A percentile compares a stretch with the other conserved stretches of the same genome.
phyloP scores from a whole-genome alignment of 2,113 vertebrate species.

The Polyodon spathula region DNA sequence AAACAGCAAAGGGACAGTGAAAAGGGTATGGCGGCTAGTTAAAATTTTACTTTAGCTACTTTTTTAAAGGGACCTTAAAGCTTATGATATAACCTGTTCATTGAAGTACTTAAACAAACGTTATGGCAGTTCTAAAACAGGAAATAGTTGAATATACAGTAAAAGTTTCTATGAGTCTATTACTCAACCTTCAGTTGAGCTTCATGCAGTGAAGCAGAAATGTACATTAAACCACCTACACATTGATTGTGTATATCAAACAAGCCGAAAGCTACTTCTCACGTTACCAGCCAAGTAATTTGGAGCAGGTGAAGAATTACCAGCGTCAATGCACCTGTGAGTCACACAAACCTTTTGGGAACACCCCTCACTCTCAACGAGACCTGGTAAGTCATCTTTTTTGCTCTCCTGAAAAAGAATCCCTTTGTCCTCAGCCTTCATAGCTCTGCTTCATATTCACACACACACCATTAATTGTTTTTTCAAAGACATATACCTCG shows the following conservation, averaged over 20 bases:
- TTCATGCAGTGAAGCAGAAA: background rate
- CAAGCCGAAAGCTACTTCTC: slow-evolving; percentile 27
- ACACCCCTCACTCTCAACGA: slow-evolving; percentile 35
- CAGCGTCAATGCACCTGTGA: slow-evolving; percentile 33
- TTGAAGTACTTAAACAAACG: too few relatives aligned
- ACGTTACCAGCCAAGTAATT: slow-evolving; percentile 41
- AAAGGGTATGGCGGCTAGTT: too few relatives aligned
- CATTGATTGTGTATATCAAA: slow-evolving; percentile 12
- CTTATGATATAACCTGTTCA: too few relatives aligned
- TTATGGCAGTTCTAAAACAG: too few relatives aligned
- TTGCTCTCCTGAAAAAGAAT: too few relatives aligned
- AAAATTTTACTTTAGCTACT: too few relatives aligned
- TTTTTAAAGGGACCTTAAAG: too few relatives aligned
- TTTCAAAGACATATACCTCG: slow-evolving; percentile 48
- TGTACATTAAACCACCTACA: slow-evolving; percentile 4
- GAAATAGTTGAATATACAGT: too few relatives aligned
- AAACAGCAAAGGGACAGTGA: too few relatives aligned
- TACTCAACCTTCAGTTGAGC: slow-evolving; percentile 1
- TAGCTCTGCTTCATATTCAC: slow-evolving; percentile 44
- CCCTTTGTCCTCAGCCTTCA: slow-evolving; percentile 40
- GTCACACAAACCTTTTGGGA: slow-evolving; percentile 30
- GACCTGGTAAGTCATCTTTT: slow-evolving; percentile 34
- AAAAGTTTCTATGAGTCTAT: too few relatives aligned
- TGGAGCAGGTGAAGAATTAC: slow-evolving; percentile 40
- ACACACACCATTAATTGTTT: slow-evolving; percentile 51